Evolutionary conservation across 1,140 invertebrate genomes (phyloP), one percentile per base, ranked within the genome.

Genomic region (Ips typographus): DNA sequence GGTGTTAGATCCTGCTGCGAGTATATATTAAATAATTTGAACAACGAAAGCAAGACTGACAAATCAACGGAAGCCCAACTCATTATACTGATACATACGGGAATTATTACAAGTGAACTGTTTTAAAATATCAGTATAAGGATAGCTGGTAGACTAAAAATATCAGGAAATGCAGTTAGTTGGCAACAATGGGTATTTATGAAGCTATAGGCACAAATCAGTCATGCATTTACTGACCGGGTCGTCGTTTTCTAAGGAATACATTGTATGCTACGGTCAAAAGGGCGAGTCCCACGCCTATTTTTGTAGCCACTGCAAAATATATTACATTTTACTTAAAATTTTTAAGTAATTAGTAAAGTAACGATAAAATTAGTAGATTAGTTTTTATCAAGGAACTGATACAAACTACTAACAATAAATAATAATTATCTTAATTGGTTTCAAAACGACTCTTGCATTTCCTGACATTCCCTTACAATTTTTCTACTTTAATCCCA

Each of bases 251-350:
- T 81, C 79, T 80, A 78, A 84, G 77, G 75, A 84, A 85, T 78
- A 92, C 90, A 79, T 90, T 87, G 82, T 91, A 89, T 75, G 90
- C 90, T 77, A 90, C 89, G 76, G 89, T 83, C 78, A 91, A 85
- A 79, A 92, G 84, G 72, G 89, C 89, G 77, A 89, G 84, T 74
- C 90, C 90, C 80, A 92, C 86, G 77, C 84, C 86, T 83, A 91
- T 84, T 84, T 91, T 92, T 82, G 91, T 86, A 80, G 87, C 87
- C 85, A 92, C 90, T 92, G 87, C 75, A 91, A 75, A 76, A 61
- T 36, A 75, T 51, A 64, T 77, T 59, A 44, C 40, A 47, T 51
- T 67, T 22, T 55, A 51, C 3, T 43, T 40, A 52, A 36, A 37
- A n/a, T 59, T 22, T 22, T 22, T 22, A 22, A 22, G 22, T 22